Conservation (phyloP, 1,140 invertebrate genomes). For the Zophobas morio region DNA sequence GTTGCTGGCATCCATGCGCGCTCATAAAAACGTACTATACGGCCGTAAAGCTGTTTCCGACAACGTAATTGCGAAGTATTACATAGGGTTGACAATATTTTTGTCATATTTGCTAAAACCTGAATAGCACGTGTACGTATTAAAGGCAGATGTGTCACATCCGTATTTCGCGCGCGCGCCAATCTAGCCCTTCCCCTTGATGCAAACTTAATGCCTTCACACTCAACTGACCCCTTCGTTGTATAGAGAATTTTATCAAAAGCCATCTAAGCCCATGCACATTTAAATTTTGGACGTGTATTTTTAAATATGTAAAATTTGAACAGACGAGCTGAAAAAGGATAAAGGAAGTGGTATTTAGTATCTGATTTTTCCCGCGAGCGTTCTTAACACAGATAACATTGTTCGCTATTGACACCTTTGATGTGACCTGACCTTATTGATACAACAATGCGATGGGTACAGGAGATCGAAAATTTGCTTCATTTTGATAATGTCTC, state of each 20-base stretch:
- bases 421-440: too few relatives aligned
- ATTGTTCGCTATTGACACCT: too few relatives aligned
- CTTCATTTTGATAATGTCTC: too few relatives aligned
- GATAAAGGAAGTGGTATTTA: too few relatives aligned
- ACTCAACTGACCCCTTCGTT: constrained; percentile 43
- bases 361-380: too few relatives aligned
- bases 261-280: too few relatives aligned
- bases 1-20: constrained; percentile 6
- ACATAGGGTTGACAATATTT: constrained; percentile 46
- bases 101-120: constrained; percentile 45
- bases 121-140: constrained; percentile 50
- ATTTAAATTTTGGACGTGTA: too few relatives aligned
- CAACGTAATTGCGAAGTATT: constrained; percentile 22
- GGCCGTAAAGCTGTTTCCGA: constrained; percentile 9
- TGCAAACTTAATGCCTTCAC: constrained; percentile 35
- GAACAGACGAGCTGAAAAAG: too few relatives aligned
- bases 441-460: too few relatives aligned
- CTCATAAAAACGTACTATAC: constrained; percentile 16
- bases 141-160: constrained; percentile 52
- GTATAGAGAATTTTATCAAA: background rate
- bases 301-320: too few relatives aligned
- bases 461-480: too few relatives aligned
- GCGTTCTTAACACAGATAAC: too few relatives aligned
- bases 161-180: constrained; percentile 52
- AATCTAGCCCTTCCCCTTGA: constrained; percentile 47